These are phyloP conservation scores for Cosmopolites sordidus DNA, from an alignment of 2,888 invertebrate species.

Conservation along the genomic window DNA sequence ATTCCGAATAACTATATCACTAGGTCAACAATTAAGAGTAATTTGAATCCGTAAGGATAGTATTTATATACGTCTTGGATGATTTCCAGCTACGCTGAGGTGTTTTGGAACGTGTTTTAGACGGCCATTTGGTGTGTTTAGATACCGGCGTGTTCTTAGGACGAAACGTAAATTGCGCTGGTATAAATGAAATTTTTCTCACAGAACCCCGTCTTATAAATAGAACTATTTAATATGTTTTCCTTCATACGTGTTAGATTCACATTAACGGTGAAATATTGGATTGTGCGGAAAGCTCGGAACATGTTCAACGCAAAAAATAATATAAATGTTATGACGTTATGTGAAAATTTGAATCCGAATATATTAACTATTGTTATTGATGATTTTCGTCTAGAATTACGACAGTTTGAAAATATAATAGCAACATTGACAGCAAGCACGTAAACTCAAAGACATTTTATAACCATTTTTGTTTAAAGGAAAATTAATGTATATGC, in stretches of 20 bases:
- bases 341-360: no score
- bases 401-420: no score
- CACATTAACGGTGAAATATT: no score
- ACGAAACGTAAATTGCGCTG: background rate
- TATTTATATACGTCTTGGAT: constrained; percentile 25
- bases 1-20: background rate
- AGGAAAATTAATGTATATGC: no score
- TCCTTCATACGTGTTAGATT: background rate
- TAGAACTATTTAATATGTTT: background rate
- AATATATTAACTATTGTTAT: no score
- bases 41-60: constrained; percentile 23
- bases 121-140: background rate
- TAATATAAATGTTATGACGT: no score
- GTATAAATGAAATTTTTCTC: constrained; percentile 1
- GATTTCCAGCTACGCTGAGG: constrained; percentile 16
- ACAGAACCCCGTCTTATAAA: background rate
- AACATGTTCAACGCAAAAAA: no score
- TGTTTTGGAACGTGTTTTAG: constrained; percentile 22
- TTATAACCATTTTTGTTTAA: no score
- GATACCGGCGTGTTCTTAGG: background rate
- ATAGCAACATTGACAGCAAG: no score
- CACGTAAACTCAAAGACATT: no score
- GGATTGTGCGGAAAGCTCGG: no score
- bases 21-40: constrained; percentile 16
- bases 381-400: no score